Evolutionary conservation across 2,888 invertebrate genomes (phyloP).

Genomic region (Tetanocera ferruginea): DNA sequence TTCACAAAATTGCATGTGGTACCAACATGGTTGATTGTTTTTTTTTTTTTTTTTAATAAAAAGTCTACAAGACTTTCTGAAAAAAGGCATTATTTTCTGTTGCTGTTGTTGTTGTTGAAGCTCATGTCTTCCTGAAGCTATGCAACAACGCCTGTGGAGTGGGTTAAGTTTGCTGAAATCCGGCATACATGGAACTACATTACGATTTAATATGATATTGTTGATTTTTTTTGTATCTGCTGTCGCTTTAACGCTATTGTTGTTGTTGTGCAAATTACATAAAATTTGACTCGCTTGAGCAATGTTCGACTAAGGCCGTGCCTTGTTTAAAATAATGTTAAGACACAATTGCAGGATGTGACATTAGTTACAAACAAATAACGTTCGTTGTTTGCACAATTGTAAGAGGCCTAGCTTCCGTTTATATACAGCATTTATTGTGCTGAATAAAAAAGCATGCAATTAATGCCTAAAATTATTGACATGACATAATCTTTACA

Average conservation of each 20-base stretch:
- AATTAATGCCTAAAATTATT: too few species aligned
- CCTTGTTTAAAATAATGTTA: too few species aligned
- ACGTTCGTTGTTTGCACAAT: too few species aligned
- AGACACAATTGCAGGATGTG: too few species aligned
- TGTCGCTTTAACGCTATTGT: background rate
- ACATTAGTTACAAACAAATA: too few species aligned
- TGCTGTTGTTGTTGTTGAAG: background rate
- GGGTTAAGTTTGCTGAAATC: background rate
- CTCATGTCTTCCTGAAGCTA: background rate
- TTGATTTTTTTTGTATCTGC: background rate
- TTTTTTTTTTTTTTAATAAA: background rate
- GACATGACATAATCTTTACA: too few species aligned
- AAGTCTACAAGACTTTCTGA: background rate
- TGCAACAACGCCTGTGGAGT: background rate
- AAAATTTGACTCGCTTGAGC: too few species aligned
- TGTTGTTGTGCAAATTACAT: too few species aligned
- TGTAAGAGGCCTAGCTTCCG: too few species aligned
- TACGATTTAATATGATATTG: background rate
- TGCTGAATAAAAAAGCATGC: too few species aligned
- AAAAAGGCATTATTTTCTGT: background rate
- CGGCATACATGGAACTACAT: background rate
- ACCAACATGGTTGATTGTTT: background rate
- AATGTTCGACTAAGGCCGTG: too few species aligned
- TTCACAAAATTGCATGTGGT: constrained; percentile 6
- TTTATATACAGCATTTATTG: too few species aligned